Evolutionary conservation across 2,888 invertebrate species (phyloP).

Genomic region (Aphodius granarius): DNA sequence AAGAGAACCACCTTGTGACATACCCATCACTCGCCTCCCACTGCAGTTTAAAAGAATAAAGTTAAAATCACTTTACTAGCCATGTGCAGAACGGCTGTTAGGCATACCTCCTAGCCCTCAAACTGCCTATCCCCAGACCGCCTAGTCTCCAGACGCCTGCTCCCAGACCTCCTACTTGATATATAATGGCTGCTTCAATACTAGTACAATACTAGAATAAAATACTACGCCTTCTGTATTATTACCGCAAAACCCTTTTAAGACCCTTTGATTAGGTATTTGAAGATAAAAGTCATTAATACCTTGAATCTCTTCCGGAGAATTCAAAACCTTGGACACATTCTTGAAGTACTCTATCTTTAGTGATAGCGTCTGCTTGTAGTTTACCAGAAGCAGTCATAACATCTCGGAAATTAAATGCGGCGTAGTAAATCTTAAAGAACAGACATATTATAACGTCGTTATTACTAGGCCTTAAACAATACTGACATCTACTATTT

Average conservation of each 20-base stretch:
- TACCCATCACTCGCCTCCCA: constrained; percentile 68
- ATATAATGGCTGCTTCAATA: too few relatives aligned
- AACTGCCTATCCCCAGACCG: too few relatives aligned
- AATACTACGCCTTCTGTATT: too few relatives aligned
- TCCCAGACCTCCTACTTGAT: too few relatives aligned
- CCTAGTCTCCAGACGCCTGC: too few relatives aligned
- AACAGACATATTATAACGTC: constrained; percentile 43
- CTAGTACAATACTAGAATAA: too few relatives aligned
- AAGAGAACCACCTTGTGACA: constrained; percentile 61
- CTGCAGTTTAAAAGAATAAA: constrained; percentile 44
- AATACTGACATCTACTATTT: constrained; percentile 8
- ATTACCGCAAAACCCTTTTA: too few relatives aligned
- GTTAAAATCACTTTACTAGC: background rate
- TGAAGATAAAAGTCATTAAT: constrained; percentile 11
- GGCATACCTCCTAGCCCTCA: too few relatives aligned
- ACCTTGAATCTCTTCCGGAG: constrained; percentile 58
- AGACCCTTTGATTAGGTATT: background rate
- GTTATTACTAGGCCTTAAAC: too few relatives aligned
- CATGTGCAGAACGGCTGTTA: background rate
- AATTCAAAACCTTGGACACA: constrained; percentile 71
- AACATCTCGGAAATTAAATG: constrained; percentile 92
- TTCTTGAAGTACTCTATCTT: constrained; percentile 64
- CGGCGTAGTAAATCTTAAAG: constrained; percentile 71
- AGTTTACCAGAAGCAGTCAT: constrained; percentile 94
- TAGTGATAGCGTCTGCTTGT: constrained; percentile 77